phyloP scores from a whole-genome alignment of 2,888 invertebrate genomes.

The Hydrotaea diabolus region DNA sequence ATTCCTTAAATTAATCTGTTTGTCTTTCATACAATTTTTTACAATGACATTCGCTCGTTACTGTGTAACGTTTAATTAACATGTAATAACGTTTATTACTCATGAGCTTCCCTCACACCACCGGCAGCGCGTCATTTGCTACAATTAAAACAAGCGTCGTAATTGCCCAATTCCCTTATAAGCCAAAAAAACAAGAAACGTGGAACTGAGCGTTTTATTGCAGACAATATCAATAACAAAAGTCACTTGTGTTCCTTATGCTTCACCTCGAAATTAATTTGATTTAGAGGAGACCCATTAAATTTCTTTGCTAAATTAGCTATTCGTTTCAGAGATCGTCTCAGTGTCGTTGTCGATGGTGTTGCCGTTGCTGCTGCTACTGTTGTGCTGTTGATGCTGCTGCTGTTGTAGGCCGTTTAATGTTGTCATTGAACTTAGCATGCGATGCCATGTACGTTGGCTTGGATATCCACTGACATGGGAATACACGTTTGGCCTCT shows the following conservation, averaged over 20 bases:
- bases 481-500: slow-evolving; percentile 3
- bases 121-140: not conserved
- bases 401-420: not conserved
- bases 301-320: slow-evolving; percentile 16
- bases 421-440: slow-evolving; percentile 29
- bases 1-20: no score
- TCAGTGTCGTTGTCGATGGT: not conserved
- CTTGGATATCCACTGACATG: not conserved
- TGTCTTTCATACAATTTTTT: no score
- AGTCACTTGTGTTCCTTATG: slow-evolving; percentile 1
- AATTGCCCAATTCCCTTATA: slow-evolving; percentile 10
- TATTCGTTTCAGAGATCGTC: not conserved
- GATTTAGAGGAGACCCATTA: slow-evolving; percentile 23
- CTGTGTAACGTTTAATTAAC: slow-evolving; percentile 7
- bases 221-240: slow-evolving; percentile 13
- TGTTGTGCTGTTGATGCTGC: not conserved
- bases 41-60: no score
- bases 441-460: not conserved
- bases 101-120: not conserved
- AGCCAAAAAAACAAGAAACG: not conserved
- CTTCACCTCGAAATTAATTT: slow-evolving; percentile 12
- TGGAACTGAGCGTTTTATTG: not conserved
- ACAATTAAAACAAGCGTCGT: not conserved
- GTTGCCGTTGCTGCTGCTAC: not conserved
- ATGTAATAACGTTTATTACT: slow-evolving; percentile 4